Conservation (phyloP, 2,797 vertebrate genomes). For the Acrossocheilus fasciatus region DNA sequence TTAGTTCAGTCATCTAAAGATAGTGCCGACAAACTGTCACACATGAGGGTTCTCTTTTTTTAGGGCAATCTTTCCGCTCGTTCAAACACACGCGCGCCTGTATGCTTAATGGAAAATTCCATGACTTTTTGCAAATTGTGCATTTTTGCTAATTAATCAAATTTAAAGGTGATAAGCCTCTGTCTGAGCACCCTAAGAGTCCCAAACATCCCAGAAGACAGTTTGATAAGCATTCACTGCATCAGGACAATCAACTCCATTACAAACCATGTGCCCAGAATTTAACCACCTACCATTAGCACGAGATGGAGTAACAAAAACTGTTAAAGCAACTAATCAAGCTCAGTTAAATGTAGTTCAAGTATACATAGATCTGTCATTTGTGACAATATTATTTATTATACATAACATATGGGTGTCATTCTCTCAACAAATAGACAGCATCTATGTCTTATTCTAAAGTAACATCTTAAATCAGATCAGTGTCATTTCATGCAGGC, state of each 20-base stretch:
- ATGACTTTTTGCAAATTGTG: background rate
- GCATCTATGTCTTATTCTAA: background rate
- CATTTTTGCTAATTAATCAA: background rate
- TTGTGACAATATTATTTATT: background rate
- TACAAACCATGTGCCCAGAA: background rate
- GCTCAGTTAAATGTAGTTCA: background rate
- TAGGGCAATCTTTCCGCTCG: slow-evolving; percentile 46
- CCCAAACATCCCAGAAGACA: background rate
- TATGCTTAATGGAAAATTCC: slow-evolving; percentile 13
- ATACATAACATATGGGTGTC: background rate
- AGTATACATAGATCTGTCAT: background rate
- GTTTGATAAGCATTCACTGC: slow-evolving; percentile 5
- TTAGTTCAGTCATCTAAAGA: slow-evolving; percentile 57
- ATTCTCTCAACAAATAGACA: background rate
- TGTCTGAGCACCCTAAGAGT: background rate
- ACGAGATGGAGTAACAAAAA: background rate
- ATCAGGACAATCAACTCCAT: slow-evolving; percentile 12
- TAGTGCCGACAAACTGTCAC: slow-evolving; percentile 52
- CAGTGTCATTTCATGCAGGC: slow-evolving; percentile 50
- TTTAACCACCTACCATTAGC: background rate
- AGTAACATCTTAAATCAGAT: slow-evolving; percentile 12
- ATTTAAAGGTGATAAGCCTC: background rate
- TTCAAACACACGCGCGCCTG: background rate
- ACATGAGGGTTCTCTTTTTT: slow-evolving; percentile 49
- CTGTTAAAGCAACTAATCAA: background rate